Evolutionary conservation across 2,888 invertebrate genomes (phyloP).

Genomic region (Allygus modestus): DNA sequence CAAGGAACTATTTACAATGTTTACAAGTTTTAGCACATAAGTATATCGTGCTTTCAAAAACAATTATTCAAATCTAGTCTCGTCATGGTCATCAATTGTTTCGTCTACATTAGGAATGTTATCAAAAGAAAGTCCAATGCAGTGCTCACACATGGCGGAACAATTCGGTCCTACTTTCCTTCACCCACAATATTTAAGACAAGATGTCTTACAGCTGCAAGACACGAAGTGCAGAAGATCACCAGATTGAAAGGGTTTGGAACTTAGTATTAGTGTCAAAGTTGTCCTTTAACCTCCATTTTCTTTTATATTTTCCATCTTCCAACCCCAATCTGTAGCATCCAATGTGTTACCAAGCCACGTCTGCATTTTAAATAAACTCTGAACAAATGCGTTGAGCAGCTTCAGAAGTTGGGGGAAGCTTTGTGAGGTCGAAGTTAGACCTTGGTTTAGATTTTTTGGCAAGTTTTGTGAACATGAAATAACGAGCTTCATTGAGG

Average conservation of each 20-base stretch:
- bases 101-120: too few species aligned
- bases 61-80: too few species aligned
- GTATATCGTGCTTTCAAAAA: too few species aligned
- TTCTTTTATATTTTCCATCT: too few species aligned
- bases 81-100: too few species aligned
- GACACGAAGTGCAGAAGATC: slow-evolving; percentile 1
- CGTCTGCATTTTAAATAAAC: neutral
- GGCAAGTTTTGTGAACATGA: neutral
- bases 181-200: neutral
- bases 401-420: neutral
- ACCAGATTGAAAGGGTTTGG: neutral
- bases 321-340: neutral
- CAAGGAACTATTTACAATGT: too few species aligned
- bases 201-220: neutral
- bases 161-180: neutral
- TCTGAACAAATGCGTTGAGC: neutral
- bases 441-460: neutral
- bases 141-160: slow-evolving; percentile 21
- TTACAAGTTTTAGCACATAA: too few species aligned
- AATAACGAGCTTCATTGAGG: too few species aligned
- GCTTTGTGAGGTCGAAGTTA: neutral
- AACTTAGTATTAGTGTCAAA: neutral
- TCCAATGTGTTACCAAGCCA: neutral
- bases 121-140: neutral
- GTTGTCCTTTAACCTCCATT: neutral